Conservation (phyloP, 1,140 invertebrate genomes). For the Latrodectus geometricus region DNA sequence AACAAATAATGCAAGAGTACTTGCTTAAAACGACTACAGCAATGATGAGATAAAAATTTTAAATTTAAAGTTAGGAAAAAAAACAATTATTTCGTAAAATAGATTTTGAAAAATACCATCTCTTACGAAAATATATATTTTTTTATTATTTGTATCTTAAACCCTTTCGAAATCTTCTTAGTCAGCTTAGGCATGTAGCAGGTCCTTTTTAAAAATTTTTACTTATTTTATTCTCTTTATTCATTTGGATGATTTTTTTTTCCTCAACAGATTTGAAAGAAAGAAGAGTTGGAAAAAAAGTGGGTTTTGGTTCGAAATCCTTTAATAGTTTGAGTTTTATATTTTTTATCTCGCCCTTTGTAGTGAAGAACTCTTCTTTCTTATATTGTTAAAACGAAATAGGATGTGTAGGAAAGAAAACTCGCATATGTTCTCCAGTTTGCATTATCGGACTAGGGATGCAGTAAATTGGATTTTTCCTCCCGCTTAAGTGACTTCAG, state of each 20-base stretch:
- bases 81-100: constrained; percentile 36
- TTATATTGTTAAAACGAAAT: constrained; percentile 41
- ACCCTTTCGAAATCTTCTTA: constrained; percentile 27
- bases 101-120: constrained; percentile 23
- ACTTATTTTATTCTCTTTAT: background rate
- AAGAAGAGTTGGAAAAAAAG: background rate
- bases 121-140: background rate
- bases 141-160: constrained; percentile 10
- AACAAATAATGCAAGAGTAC: too few species aligned
- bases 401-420: constrained; percentile 23
- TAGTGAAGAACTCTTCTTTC: constrained; percentile 28
- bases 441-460: constrained; percentile 52
- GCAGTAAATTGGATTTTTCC: constrained; percentile 58
- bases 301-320: constrained; percentile 17
- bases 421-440: constrained; percentile 42
- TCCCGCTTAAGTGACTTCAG: constrained; percentile 56
- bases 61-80: background rate
- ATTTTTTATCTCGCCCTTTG: constrained; percentile 2
- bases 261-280: background rate
- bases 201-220: constrained; percentile 6
- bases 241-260: background rate
- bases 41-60: too few species aligned
- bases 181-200: background rate
- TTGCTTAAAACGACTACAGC: too few species aligned
- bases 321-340: constrained; percentile 41